Evolutionary conservation across 2,888 invertebrate species (phyloP).

Genomic region (Choristoneura rosaceana): DNA sequence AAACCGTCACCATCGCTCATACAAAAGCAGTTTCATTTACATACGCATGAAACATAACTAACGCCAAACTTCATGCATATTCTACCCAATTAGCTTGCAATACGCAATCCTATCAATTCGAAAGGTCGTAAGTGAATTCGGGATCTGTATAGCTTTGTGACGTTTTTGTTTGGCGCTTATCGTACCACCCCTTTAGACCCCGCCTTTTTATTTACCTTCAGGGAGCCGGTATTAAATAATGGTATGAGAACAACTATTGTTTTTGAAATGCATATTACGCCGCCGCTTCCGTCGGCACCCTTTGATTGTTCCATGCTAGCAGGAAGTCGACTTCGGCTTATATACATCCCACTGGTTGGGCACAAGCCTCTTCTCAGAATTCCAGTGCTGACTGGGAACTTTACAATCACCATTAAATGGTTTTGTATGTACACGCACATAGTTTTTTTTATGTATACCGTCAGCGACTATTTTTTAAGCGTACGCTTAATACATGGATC

Average conservation of each 20-base stretch:
- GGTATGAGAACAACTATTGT: slow-evolving; percentile 61
- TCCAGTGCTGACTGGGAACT: too few relatives aligned
- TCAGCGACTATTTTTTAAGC: too few relatives aligned
- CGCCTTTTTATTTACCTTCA: slow-evolving; percentile 58
- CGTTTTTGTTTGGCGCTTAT: slow-evolving; percentile 13
- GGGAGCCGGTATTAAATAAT: slow-evolving; percentile 45
- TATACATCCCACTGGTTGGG: too few relatives aligned
- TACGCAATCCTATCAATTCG: slow-evolving; percentile 36
- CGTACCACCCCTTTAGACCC: slow-evolving; percentile 64
- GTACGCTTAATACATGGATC: too few relatives aligned
- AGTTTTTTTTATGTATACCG: too few relatives aligned
- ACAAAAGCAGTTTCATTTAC: slow-evolving; percentile 32
- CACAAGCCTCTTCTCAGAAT: background rate
- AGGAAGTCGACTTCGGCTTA: slow-evolving; percentile 7
- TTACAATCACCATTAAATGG: too few relatives aligned
- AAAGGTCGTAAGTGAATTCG: slow-evolving; percentile 29
- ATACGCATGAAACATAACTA: slow-evolving; percentile 32
- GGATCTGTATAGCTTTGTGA: slow-evolving; percentile 2
- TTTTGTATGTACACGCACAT: too few relatives aligned
- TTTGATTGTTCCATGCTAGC: slow-evolving; percentile 29
- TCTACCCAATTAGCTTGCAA: slow-evolving; percentile 70
- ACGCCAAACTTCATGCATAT: slow-evolving; percentile 35
- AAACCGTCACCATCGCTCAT: slow-evolving; percentile 24
- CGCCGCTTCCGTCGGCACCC: slow-evolving; percentile 50
- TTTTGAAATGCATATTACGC: slow-evolving; percentile 52